Base-by-base conservation (phyloP, 1,140 invertebrate genomes). In the Drosophila baimaii region DNA sequence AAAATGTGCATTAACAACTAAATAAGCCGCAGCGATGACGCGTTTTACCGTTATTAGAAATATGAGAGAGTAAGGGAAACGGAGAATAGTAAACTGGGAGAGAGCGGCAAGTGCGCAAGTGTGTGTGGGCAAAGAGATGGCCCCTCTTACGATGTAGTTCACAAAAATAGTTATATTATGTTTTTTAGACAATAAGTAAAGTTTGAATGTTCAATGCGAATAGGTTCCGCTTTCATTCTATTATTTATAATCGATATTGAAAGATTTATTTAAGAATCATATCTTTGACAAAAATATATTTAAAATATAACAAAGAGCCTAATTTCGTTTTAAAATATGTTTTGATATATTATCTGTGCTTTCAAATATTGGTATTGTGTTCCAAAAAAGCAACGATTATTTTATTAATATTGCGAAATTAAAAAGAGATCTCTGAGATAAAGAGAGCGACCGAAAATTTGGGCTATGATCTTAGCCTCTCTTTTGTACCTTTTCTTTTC, bases 41-140 rank as follows among this genome's bases (percentile, higher is more conserved):
- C 23, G 23, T 27, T 8, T 10, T 49, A 29, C 46, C 46, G 25
- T 49, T 49, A 29, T 17, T 29, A 27, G 5, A 17, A 29, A 9
- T 9, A 9, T 12, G 23, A 17, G 23, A n/a, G n/a, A n/a, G 29
- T 29, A 47, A n/a, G 46, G 15, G 64, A 62, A 35, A 21, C 21
- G 52, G 31, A 44, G 44, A 52, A 51, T 35, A 54, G 35, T 41
- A 69, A 31, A 51, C 12, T 49, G 41, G 37, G 65, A 64, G 62
- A 66, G 57, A 72, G 59, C 35, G 46, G 27, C 41, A 39, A 63
- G 55, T 79, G 75, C 83, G 83, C 79, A 72, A 79, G 76, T 82
- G 47, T 81, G 52, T 49, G 81, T 69, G 56, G 44, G 39, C 43
- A 64, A 54, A 27, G 54, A 37, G 43, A 47, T 49, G 15, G 13